Evolutionary conservation across 1,140 invertebrate genomes (phyloP), one percentile per base, ranked within the genome.

Genomic region (Rhizoglyphus robini): DNA sequence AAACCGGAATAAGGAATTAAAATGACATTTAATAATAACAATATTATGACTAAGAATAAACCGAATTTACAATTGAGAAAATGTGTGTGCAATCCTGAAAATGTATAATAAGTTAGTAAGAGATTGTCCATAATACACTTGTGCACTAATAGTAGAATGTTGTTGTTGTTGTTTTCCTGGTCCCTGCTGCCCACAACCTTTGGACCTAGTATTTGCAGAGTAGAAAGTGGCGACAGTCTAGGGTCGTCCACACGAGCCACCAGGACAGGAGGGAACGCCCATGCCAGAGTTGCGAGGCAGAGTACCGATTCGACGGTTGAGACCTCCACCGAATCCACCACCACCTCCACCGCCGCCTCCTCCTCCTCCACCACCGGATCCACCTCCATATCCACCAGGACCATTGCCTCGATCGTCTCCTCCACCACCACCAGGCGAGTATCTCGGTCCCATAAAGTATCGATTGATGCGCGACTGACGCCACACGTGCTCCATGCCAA

Each of bases 241-340:
- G n/a, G n/a, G n/a, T 41, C 58, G 58, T 38, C 58, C 58, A 32
- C 58, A 60, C 2, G 58, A 34, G n/a, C 58, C 58, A 46, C 58
- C 58, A 3, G 58, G 58, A 60, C 58, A 60, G 15, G 32, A 34
- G 11, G 58, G 27, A 15, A 60, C 27, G n/a, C 58, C 58, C 15
- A 60, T 60, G 3, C 15, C 15, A 46, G 27, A 34, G 30, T 60
- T 60, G 13, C 58, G 58, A 32, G 58, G 58, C 29, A 60, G 27
- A n/a, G 58, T 60, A 11, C 8, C 15, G n/a, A 60, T 60, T 34
- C 58, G 3, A 23, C 58, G 58, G n/a, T 32, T 54, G 23, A 54
- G 8, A 11, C 51, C 51, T 11, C 51, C 20, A 8, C 51, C 51
- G 5, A 8, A 27, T 8, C 51, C 51, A 8, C 23, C 23, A 15